Percentiles rank a stretch among this genome's conserved stretches.
Conservation (phyloP, 2,113 vertebrate genomes). For the Pelmatolapia mariae region DNA sequence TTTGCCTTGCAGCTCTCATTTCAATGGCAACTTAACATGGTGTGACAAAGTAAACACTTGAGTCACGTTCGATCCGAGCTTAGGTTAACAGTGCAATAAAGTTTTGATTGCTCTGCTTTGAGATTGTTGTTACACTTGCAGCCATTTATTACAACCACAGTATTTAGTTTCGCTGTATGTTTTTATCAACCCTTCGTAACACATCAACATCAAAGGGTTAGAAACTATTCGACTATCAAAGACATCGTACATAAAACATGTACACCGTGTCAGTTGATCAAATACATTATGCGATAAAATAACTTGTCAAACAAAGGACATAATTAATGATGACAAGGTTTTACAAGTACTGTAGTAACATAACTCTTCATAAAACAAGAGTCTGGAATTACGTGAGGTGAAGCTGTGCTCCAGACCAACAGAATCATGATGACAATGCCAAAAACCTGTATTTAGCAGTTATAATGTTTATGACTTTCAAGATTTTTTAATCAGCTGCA, state of each 20-base stretch:
- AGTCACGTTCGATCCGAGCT: conserved; percentile 4
- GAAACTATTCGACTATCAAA: not conserved
- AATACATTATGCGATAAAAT: not conserved
- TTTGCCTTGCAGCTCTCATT: conserved; percentile 23
- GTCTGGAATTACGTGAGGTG: not conserved
- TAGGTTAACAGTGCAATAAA: conserved; percentile 15
- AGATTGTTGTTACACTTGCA: conserved; percentile 1
- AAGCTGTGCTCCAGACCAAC: not conserved
- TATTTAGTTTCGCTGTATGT: not conserved
- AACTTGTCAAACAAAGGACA: not conserved
- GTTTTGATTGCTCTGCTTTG: not conserved
- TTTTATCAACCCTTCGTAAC: not conserved
- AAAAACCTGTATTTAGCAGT: not conserved
- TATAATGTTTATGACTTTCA: not conserved
- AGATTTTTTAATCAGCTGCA: not conserved
- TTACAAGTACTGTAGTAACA: not conserved
- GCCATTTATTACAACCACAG: not conserved
- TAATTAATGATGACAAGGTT: not conserved
- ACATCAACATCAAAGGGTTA: not conserved
- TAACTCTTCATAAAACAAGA: not conserved
- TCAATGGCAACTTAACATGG: not conserved
- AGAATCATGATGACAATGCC: not conserved
- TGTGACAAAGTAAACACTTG: conserved; percentile 30
- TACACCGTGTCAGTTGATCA: not conserved
- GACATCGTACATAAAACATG: not conserved